phyloP scores from a whole-genome alignment of 2,113 vertebrate species.

The Pagrus major region DNA sequence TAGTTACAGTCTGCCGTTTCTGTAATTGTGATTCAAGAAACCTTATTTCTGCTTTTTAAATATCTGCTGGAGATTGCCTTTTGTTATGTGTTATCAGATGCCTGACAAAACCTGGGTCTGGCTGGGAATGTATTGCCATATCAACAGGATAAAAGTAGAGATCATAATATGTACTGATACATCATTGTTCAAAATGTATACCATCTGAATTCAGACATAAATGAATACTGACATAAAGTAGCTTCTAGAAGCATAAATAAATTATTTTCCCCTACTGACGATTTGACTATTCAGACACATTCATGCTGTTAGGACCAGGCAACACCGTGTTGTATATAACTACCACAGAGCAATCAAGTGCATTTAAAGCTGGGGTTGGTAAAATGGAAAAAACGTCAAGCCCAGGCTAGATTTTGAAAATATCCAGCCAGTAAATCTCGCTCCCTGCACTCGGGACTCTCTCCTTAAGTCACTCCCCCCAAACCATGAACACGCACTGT shows the following conservation, averaged over 20 bases:
- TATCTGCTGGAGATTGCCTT: neutral
- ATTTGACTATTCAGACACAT: neutral
- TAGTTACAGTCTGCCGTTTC: neutral
- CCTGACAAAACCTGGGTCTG: constrained; percentile 14
- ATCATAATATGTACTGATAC: neutral
- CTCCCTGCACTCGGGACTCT: too few relatives aligned
- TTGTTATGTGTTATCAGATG: too few relatives aligned
- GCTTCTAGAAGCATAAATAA: neutral
- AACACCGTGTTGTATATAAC: neutral
- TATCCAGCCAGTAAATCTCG: too few relatives aligned
- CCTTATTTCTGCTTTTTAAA: neutral
- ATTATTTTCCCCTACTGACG: neutral
- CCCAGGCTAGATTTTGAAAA: too few relatives aligned
- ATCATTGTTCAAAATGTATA: neutral
- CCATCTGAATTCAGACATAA: neutral
- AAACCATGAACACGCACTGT: too few relatives aligned
- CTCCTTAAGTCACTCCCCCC: too few relatives aligned
- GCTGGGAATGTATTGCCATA: neutral
- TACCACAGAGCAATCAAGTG: neutral
- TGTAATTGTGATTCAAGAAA: neutral
- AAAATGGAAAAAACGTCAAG: too few relatives aligned
- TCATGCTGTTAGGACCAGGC: neutral
- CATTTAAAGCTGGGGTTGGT: too few relatives aligned
- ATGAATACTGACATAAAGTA: neutral
- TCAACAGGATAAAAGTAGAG: neutral